Evolutionary conservation across 2,888 invertebrate genomes (phyloP).

Genomic region (Eurois occulta): DNA sequence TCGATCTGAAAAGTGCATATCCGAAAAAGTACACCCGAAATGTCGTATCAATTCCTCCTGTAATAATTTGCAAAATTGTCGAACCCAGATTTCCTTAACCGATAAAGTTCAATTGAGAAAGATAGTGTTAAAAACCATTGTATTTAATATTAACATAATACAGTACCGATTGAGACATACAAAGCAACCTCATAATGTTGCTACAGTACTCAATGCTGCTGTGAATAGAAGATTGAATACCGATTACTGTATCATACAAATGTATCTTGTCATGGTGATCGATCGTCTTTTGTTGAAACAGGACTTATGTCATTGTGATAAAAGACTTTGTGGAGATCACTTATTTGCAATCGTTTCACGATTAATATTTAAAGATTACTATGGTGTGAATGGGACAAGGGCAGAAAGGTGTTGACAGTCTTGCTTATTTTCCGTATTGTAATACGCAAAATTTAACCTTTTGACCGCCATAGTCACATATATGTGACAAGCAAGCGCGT

Average conservation of each 20-base stretch:
- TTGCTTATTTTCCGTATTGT: not conserved
- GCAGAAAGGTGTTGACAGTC: too few relatives aligned
- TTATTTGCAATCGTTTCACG: constrained; percentile 12
- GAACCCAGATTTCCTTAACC: not conserved
- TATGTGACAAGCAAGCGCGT: too few relatives aligned
- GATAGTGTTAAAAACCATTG: not conserved
- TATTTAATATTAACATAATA: not conserved
- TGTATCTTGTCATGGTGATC: constrained; percentile 54
- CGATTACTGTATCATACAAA: constrained; percentile 61
- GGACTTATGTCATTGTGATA: constrained; percentile 26
- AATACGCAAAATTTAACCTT: too few relatives aligned
- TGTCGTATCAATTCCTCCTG: not conserved
- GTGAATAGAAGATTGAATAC: constrained; percentile 46
- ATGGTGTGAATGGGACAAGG: too few relatives aligned
- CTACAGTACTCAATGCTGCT: not conserved
- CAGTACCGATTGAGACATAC: not conserved
- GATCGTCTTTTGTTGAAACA: constrained; percentile 45
- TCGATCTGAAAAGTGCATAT: not conserved
- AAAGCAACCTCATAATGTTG: not conserved
- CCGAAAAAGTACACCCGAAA: not conserved
- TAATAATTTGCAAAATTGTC: too few relatives aligned
- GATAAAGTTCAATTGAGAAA: not conserved
- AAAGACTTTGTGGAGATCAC: constrained; percentile 9
- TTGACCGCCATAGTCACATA: too few relatives aligned
- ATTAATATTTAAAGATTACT: constrained; percentile 15